Base-by-base conservation (phyloP, 2,797 vertebrate genomes). In the Melanotaenia nigrans region DNA sequence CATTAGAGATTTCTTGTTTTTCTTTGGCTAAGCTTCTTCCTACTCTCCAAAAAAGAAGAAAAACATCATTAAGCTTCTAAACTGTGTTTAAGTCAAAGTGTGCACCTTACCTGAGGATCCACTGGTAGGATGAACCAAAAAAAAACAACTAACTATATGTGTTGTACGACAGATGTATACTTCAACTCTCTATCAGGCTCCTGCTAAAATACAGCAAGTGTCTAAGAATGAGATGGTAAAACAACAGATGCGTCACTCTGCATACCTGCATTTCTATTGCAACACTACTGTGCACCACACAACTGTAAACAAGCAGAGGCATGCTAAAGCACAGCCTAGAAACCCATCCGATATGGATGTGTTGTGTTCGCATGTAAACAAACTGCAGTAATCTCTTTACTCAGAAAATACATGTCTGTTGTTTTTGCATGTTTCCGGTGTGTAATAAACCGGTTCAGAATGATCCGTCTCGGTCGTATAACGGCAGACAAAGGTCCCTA, bases 191-290 rank as follows among this genome's bases (percentile, higher is more conserved):
- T 8, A 51, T 40, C 28, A 56, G 68, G 56, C 67, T 13, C 56
- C 69, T 60, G 36, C 24, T 49, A 28, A 80, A 70, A 73, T 63
- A 25, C 65, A 81, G 65, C 58, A 63, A 72, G 42, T 42, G 58
- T 72, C 56, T 60, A 33, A 47, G 16, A 73, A 73, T 76, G 65
- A 65, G 65, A 75, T 73, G 70, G 78, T 1, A 24, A 68, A 69
- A 75, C 61, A 69, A 75, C 61, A 24, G 49, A 83, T 80, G 68
- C 69, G 75, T 76, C 76, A 79, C 58, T 62, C 53, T 60, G 68
- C 88, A 91, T 87, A 87, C 89, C 90, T 89, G 71, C 71, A 79
- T 76, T 71, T 84, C 70, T 87, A 68, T 78, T 85, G 71, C 54
- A 0, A 51, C 77, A 85, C 60, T 7, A 13, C 22, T n/a, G 56